These are phyloP conservation scores for Ctenosaura bakeri DNA, from an alignment of 2,797 vertebrate genomes.

Conservation along the genomic window DNA sequence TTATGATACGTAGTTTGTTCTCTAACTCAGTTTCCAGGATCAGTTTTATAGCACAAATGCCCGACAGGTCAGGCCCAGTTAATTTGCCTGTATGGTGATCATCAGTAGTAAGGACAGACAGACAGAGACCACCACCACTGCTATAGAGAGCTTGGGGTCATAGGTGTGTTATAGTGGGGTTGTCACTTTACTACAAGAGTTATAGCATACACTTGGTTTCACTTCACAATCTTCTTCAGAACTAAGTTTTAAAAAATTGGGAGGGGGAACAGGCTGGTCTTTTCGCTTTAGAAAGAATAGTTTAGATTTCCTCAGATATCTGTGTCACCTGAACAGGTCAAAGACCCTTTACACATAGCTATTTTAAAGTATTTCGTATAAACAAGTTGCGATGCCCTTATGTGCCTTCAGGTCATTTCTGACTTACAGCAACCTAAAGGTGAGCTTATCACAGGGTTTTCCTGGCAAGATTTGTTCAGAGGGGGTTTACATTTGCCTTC, in stretches of 20 bases:
- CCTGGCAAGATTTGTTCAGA: too few species aligned
- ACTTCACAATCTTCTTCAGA: conserved; percentile 43
- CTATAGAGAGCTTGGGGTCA: background rate
- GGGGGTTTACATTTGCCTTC: too few species aligned
- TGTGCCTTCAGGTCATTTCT: too few species aligned
- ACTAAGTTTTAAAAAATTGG: conserved; percentile 33
- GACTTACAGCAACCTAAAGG: too few species aligned
- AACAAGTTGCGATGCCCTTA: too few species aligned
- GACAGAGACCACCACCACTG: background rate
- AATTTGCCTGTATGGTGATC: background rate
- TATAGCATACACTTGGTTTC: conserved; percentile 50
- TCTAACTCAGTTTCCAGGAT: background rate
- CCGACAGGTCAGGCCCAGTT: too few species aligned
- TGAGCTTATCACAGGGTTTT: too few species aligned
- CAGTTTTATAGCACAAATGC: background rate
- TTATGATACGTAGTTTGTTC: background rate
- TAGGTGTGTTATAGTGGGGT: background rate
- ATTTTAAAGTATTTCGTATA: background rate
- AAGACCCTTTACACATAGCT: conserved; percentile 14
- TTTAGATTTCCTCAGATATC: background rate
- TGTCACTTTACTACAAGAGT: conserved; percentile 37
- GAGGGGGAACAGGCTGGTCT: conserved; percentile 22
- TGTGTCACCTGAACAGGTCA: conserved; percentile 16
- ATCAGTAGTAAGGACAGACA: background rate
- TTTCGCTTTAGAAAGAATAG: conserved; percentile 24